Conservation (phyloP, 2,797 vertebrate genomes). For the Neoniphon sammara region DNA sequence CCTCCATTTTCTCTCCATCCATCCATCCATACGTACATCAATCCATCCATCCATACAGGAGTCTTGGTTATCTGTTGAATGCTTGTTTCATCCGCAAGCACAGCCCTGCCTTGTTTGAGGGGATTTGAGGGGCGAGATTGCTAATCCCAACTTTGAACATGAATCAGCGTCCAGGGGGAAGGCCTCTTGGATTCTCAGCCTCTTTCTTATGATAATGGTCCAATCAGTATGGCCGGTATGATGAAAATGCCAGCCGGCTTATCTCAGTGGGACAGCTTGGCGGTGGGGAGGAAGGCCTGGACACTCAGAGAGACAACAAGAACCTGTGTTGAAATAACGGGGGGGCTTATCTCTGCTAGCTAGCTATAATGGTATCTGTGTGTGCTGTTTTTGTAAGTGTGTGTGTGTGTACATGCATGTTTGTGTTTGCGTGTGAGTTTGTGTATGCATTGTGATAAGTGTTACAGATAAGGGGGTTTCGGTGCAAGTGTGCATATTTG, state of each 20-base stretch:
- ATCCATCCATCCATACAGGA: conserved; percentile 72
- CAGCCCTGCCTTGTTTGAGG: conserved; percentile 88
- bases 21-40: conserved; percentile 65
- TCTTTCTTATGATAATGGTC: conserved; percentile 95
- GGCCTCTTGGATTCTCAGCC: conserved; percentile 85
- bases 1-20: conserved; percentile 36
- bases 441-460: conserved; percentile 14
- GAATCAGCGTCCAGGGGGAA: conserved; percentile 85
- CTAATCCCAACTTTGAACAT: conserved; percentile 98
- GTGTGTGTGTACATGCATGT: conserved; percentile 2
- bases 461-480: conserved; percentile 9
- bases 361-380: conserved; percentile 36
- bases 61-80: conserved; percentile 83
- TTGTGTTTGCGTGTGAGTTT: background rate
- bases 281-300: conserved; percentile 58
- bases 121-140: conserved; percentile 91
- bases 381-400: background rate
- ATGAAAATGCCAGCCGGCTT: conserved; percentile 91
- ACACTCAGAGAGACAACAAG: conserved; percentile 71
- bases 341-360: conserved; percentile 29
- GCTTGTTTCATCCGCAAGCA: conserved; percentile 84
- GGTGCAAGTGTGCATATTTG: conserved; percentile 25
- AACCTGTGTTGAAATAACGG: conserved; percentile 68
- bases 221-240: conserved; percentile 81
- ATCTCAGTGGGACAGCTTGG: conserved; percentile 90